These are phyloP conservation scores for Aplodontia rufa DNA, from an alignment of 2,113 vertebrate genomes.

Conservation along the genomic window DNA sequence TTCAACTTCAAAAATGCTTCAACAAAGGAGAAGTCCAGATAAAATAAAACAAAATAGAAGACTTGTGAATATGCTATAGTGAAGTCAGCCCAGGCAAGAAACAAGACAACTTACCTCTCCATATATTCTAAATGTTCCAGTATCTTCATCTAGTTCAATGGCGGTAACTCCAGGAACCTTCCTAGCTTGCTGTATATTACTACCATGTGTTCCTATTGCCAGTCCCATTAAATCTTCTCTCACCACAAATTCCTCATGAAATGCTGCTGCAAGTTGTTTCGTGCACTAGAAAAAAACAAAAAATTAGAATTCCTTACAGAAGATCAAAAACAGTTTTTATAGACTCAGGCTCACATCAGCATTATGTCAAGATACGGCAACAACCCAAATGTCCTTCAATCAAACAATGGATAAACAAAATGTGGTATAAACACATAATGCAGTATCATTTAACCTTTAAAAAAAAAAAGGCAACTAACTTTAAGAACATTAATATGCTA, in stretches of 20 bases:
- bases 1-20: neutral
- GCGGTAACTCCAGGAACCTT: slow-evolving; percentile 90
- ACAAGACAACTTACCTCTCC: slow-evolving; percentile 86
- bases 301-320: slow-evolving; percentile 55
- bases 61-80: neutral
- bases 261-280: slow-evolving; percentile 90
- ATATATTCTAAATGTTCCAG: slow-evolving; percentile 90
- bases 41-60: neutral
- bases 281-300: slow-evolving; percentile 83
- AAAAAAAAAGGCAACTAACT: neutral
- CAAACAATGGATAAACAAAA: neutral
- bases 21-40: neutral
- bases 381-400: neutral
- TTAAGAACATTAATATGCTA: neutral
- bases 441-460: neutral
- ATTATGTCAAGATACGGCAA: neutral
- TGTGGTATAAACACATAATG: neutral
- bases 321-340: neutral
- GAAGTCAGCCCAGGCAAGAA: neutral
- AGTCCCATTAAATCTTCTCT: slow-evolving; percentile 92
- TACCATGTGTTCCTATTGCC: slow-evolving; percentile 90
- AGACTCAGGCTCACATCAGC: neutral
- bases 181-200: slow-evolving; percentile 90
- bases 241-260: slow-evolving; percentile 91
- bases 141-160: slow-evolving; percentile 90